Conservation (phyloP, 1,140 invertebrate species). For the Ips nitidus region DNA sequence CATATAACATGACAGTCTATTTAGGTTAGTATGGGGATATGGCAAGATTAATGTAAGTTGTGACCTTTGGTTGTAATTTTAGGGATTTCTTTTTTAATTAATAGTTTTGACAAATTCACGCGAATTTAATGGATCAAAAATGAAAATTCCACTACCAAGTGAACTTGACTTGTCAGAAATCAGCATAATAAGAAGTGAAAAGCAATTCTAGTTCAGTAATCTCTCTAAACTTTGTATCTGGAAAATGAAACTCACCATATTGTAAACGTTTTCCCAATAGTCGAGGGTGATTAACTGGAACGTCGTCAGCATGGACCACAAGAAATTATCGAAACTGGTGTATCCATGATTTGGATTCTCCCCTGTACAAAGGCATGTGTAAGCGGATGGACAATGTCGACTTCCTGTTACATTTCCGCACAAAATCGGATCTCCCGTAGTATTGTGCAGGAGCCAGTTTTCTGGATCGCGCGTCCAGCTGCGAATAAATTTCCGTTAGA, state of each 20-base stretch:
- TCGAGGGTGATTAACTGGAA: constrained; percentile 90
- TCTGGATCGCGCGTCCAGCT: constrained; percentile 79
- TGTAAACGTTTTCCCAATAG: constrained; percentile 93
- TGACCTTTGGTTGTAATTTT: neutral
- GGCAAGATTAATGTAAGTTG: neutral
- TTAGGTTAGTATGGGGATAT: neutral
- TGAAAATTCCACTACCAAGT: no score
- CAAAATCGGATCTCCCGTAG: constrained; percentile 69
- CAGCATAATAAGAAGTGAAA: no score
- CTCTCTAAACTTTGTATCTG: no score
- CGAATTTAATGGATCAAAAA: no score
- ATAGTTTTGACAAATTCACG: no score
- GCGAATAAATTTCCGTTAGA: constrained; percentile 44
- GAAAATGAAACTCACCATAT: constrained; percentile 68
- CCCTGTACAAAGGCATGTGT: constrained; percentile 80
- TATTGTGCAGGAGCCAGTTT: constrained; percentile 71
- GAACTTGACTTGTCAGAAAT: no score
- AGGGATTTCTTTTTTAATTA: no score
- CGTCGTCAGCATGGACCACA: constrained; percentile 91
- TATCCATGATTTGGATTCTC: constrained; percentile 90
- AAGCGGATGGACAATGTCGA: constrained; percentile 75
- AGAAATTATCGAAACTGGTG: constrained; percentile 92
- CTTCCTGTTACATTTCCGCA: constrained; percentile 85
- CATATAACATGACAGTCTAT: neutral
- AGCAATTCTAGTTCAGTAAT: no score